These are phyloP conservation scores for Xyrichtys novacula DNA, from an alignment of 2,797 vertebrate species.

Conservation along the genomic window DNA sequence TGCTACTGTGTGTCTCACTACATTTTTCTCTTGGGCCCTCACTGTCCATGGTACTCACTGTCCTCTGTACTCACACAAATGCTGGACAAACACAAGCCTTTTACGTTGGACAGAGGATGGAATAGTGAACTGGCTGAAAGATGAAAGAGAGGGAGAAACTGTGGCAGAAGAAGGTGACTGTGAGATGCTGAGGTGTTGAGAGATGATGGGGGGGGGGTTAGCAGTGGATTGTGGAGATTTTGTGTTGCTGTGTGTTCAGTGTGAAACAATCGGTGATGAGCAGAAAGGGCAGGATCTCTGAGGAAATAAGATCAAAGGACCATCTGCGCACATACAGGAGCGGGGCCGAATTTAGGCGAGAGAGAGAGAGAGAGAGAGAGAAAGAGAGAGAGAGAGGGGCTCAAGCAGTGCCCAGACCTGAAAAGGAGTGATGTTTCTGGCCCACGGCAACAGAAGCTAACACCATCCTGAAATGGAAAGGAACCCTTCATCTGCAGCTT, in stretches of 20 bases:
- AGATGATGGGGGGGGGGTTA: constrained; percentile 31
- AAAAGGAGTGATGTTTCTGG: constrained; percentile 65
- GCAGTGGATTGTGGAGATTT: constrained; percentile 39
- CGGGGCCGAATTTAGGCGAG: constrained; percentile 55
- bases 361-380: constrained; percentile 34
- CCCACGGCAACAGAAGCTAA: constrained; percentile 59
- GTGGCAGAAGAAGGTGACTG: constrained; percentile 42
- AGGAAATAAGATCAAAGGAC: constrained; percentile 84
- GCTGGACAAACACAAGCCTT: constrained; percentile 3
- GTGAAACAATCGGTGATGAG: constrained; percentile 75
- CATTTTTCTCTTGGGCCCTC: neutral
- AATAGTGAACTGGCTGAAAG: constrained; percentile 23
- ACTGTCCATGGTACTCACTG: neutral
- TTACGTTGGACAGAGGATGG: constrained; percentile 12
- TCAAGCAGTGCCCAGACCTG: constrained; percentile 47
- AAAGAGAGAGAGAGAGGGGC: constrained; percentile 42
- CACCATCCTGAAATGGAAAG: constrained; percentile 60
- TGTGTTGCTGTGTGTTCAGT: constrained; percentile 57
- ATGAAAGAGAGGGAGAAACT: constrained; percentile 38
- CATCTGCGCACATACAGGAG: constrained; percentile 78
- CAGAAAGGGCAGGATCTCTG: constrained; percentile 80
- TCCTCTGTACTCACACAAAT: constrained; percentile 5
- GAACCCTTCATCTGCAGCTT: constrained; percentile 59
- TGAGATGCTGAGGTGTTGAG: constrained; percentile 33
- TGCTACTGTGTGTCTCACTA: neutral